Conservation (phyloP, 2,888 invertebrate genomes). For the Tetranychus piercei region DNA sequence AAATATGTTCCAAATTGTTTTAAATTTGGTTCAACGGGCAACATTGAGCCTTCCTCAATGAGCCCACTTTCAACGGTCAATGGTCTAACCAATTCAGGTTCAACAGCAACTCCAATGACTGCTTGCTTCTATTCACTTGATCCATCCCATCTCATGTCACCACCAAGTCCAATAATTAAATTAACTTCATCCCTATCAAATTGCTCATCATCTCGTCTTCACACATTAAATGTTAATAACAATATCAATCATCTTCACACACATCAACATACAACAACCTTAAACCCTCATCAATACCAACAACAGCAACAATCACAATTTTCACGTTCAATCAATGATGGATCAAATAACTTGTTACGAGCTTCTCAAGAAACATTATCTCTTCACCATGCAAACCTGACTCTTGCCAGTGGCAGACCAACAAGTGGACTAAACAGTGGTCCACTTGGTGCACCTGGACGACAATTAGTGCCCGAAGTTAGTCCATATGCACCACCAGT, state of each 20-base stretch:
- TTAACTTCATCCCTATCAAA: slow-evolving; percentile 2
- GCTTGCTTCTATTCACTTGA: slow-evolving; percentile 15
- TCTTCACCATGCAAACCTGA: neutral
- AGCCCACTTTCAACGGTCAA: neutral
- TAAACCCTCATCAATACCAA: neutral
- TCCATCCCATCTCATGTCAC: slow-evolving; percentile 10
- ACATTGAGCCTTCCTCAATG: neutral
- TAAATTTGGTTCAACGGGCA: neutral
- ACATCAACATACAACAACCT: neutral
- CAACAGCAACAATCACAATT: neutral
- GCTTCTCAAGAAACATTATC: slow-evolving; percentile 2
- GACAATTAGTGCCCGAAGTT: slow-evolving; percentile 4
- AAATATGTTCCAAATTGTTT: neutral
- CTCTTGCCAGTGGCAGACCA: neutral
- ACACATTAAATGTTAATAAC: neutral
- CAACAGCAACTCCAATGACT: slow-evolving; percentile 3
- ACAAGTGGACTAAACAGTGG: neutral
- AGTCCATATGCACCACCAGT: slow-evolving; percentile 14
- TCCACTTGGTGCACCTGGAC: neutral
- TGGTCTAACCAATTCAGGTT: neutral
- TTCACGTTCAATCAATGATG: neutral
- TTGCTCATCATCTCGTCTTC: neutral
- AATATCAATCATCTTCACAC: neutral
- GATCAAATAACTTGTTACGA: neutral
- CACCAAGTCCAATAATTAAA: slow-evolving; percentile 7